Conservation (phyloP, 2,888 invertebrate genomes). For the Brachypalpus laphriformis region DNA sequence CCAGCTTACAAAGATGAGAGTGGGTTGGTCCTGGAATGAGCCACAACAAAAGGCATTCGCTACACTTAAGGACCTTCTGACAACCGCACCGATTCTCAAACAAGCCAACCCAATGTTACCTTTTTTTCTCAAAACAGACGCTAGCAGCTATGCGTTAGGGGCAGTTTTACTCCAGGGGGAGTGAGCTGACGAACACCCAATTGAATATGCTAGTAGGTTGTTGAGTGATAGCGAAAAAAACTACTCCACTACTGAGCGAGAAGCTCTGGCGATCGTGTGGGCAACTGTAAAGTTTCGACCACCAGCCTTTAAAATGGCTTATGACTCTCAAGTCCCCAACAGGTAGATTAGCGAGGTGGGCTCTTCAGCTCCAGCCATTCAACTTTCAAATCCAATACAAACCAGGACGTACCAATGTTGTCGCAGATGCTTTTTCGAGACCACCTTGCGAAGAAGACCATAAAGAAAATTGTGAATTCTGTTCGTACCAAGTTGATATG, state of each 20-base stretch:
- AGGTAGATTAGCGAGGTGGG: slow-evolving; percentile 8
- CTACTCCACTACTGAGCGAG: no score
- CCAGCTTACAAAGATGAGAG: slow-evolving; percentile 75
- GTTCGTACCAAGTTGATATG: slow-evolving; percentile 1
- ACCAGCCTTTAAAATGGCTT: slow-evolving; percentile 3
- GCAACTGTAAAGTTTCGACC: background rate
- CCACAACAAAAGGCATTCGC: slow-evolving; percentile 31
- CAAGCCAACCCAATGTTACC: background rate
- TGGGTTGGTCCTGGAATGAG: slow-evolving; percentile 16
- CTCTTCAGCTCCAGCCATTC: no score
- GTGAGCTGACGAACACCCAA: background rate
- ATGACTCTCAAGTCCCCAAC: slow-evolving; percentile 1
- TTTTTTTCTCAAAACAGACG: background rate
- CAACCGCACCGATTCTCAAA: background rate
- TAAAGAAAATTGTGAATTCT: slow-evolving; percentile 7
- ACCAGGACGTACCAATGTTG: no score
- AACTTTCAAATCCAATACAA: no score
- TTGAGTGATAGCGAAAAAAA: background rate
- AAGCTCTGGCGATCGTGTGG: background rate
- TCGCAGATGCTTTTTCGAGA: slow-evolving; percentile 14
- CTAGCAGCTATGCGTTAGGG: background rate
- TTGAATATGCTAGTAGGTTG: no score
- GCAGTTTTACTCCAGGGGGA: slow-evolving; percentile 15
- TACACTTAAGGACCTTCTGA: background rate
- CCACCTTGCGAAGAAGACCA: slow-evolving; percentile 2